Percentiles rank a stretch among this genome's conserved stretches.
Conservation (phyloP, 1,140 invertebrate species). For the Drosophila subobscura region DNA sequence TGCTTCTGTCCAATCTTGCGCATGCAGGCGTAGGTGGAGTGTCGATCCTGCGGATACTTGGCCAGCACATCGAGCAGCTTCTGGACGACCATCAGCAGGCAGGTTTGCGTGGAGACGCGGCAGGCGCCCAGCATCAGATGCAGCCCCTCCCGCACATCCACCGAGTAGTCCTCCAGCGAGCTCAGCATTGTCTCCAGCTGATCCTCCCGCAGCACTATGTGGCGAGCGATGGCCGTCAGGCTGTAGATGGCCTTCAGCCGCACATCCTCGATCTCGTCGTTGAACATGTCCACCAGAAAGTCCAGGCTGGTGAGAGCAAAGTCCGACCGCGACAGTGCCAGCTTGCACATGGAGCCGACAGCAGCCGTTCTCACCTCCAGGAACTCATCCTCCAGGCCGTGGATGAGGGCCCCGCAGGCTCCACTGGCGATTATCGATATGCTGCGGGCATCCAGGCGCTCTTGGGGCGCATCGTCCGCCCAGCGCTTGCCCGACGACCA, state of each 20-base stretch:
- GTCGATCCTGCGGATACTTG: slow-evolving; percentile 96
- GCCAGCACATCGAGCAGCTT: slow-evolving; percentile 96
- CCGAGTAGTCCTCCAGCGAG: slow-evolving; percentile 96
- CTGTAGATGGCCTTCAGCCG: slow-evolving; percentile 96
- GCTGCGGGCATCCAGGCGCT: slow-evolving; percentile 89
- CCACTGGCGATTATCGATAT: slow-evolving; percentile 95
- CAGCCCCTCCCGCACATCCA: slow-evolving; percentile 96
- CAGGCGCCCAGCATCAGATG: slow-evolving; percentile 94
- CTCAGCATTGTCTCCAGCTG: slow-evolving; percentile 98
- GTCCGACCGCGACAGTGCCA: slow-evolving; percentile 92
- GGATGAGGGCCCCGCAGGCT: slow-evolving; percentile 98
- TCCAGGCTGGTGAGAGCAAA: slow-evolving; percentile 96
- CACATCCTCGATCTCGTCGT: slow-evolving; percentile 99
- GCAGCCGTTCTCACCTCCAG: slow-evolving; percentile 97
- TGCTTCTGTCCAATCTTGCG: slow-evolving; percentile 94
- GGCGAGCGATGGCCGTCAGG: slow-evolving; percentile 93
- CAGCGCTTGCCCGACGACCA: slow-evolving; percentile 96
- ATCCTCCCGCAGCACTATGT: slow-evolving; percentile 95
- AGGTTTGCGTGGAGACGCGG: slow-evolving; percentile 94
- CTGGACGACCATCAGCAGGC: slow-evolving; percentile 95
- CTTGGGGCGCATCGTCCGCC: slow-evolving; percentile 94
- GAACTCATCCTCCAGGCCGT: slow-evolving; percentile 99
- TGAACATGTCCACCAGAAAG: slow-evolving; percentile 99
- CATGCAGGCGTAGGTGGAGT: slow-evolving; percentile 96
- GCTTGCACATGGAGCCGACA: slow-evolving; percentile 95